A percentile compares a stretch with the other conserved stretches of the same genome.
Evolutionary conservation across 2,113 vertebrate species (phyloP).

Genomic region (Vireo altiloquus): DNA sequence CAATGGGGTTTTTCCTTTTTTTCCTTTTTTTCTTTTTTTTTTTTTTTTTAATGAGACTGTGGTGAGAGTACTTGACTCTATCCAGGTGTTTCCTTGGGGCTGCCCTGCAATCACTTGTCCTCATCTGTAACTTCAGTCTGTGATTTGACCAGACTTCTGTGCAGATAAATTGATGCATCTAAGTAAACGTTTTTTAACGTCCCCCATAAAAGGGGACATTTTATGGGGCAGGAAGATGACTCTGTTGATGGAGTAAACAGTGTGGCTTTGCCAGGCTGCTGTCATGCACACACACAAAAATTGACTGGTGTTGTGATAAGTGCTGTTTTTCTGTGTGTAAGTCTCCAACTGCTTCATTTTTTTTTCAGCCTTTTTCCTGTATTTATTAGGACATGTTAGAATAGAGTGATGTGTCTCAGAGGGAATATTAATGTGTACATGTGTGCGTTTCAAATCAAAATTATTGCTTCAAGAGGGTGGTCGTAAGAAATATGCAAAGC

Average conservation of each 20-base stretch:
- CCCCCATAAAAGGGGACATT: no score
- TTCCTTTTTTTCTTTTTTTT: not conserved
- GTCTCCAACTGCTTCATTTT: not conserved
- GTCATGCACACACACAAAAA: not conserved
- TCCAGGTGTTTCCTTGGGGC: not conserved
- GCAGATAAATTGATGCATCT: not conserved
- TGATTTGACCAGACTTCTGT: not conserved
- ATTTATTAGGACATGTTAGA: not conserved
- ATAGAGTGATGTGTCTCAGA: not conserved
- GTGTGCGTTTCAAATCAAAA: not conserved
- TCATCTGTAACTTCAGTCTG: not conserved
- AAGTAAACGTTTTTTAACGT: not conserved
- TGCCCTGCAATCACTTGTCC: not conserved
- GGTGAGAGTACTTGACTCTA: not conserved
- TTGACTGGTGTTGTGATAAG: not conserved
- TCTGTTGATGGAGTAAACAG: not conserved
- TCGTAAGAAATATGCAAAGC: not conserved
- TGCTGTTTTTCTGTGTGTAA: not conserved
- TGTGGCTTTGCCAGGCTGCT: not conserved
- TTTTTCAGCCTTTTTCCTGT: not conserved
- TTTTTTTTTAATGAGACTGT: not conserved
- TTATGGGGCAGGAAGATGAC: not conserved
- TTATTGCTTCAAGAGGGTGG: not conserved
- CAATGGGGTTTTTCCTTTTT: rapidly evolving
- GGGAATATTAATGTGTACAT: not conserved